phyloP scores from a whole-genome alignment of 2,888 invertebrate genomes.

The Perizoma affinitatum region DNA sequence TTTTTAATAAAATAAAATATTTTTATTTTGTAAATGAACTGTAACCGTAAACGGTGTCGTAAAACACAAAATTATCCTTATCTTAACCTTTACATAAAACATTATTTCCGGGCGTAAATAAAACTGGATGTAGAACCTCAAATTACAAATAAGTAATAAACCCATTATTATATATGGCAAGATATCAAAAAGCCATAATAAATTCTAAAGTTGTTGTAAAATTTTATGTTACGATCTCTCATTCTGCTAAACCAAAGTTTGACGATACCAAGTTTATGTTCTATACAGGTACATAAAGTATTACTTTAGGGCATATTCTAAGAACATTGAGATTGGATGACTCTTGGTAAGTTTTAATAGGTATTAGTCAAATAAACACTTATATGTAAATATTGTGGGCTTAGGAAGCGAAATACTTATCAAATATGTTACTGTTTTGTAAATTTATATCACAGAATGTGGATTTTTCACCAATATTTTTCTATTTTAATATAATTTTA shows the following conservation, averaged over 20 bases:
- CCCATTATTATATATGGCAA: slow-evolving; percentile 71
- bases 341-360: no score
- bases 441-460: no score
- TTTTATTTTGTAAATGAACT: slow-evolving; percentile 5
- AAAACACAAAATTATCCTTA: slow-evolving; percentile 36
- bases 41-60: slow-evolving; percentile 17
- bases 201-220: slow-evolving; percentile 78
- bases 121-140: slow-evolving; percentile 56
- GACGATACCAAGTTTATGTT: slow-evolving; percentile 64
- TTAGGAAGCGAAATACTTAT: no score
- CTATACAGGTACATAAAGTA: slow-evolving; percentile 4
- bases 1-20: no score
- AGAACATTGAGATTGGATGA: neutral
- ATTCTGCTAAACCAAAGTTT: slow-evolving; percentile 69
- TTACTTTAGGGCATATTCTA: neutral
- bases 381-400: no score
- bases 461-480: no score
- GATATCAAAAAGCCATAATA: slow-evolving; percentile 78
- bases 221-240: slow-evolving; percentile 76
- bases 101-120: slow-evolving; percentile 44
- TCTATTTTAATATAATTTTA: no score
- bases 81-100: slow-evolving; percentile 33
- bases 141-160: slow-evolving; percentile 72
- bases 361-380: no score
- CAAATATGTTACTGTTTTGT: no score